phyloP scores from a whole-genome alignment of 2,888 invertebrate genomes.

The Drosophila tanythrix region DNA sequence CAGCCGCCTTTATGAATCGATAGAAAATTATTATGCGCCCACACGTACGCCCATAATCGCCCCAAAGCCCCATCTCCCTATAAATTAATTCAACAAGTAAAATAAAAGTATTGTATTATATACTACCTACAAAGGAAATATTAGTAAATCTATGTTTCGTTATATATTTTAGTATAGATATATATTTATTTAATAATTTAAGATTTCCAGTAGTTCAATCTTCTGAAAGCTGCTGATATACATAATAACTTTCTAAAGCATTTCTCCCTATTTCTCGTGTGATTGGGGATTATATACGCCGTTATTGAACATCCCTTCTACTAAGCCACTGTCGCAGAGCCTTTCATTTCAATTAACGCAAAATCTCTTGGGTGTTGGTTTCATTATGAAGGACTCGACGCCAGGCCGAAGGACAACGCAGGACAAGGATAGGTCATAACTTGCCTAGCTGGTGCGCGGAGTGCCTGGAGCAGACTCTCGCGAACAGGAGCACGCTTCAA shows the following conservation, averaged over 20 bases:
- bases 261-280: background rate
- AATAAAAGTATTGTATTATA: background rate
- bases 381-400: background rate
- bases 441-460: too few relatives aligned
- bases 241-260: background rate
- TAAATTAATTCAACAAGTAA: background rate
- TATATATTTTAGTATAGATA: background rate
- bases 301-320: background rate
- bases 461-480: too few relatives aligned
- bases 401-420: too few relatives aligned
- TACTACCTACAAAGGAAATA: background rate
- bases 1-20: too few relatives aligned
- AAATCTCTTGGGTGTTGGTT: conserved; percentile 19
- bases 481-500: too few relatives aligned
- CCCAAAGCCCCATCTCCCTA: background rate
- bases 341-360: conserved; percentile 4
- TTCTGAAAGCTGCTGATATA: background rate
- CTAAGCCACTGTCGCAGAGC: background rate
- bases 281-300: background rate
- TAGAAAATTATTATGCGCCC: too few relatives aligned
- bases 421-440: too few relatives aligned
- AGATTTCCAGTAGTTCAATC: background rate
- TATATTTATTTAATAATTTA: background rate
- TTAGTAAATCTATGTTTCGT: background rate
- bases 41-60: background rate